These are phyloP conservation scores for Drosophila micromelanica DNA, from an alignment of 1,140 invertebrate genomes.

Conservation along the genomic window DNA sequence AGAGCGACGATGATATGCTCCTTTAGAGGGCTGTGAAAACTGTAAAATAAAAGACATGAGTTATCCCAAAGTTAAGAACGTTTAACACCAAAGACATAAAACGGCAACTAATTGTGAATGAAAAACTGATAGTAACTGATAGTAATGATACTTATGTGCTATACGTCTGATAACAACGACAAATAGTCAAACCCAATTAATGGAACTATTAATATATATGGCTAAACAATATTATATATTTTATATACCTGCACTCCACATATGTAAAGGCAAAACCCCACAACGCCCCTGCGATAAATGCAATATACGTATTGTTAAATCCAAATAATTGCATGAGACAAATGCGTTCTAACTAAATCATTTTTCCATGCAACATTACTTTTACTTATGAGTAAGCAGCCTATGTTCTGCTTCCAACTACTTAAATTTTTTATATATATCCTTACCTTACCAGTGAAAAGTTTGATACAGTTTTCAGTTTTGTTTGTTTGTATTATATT, in stretches of 20 bases:
- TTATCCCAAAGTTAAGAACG: constrained; percentile 49
- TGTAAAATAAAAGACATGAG: constrained; percentile 36
- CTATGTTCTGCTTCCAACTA: background rate
- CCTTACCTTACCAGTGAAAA: background rate
- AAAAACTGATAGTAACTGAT: constrained; percentile 20
- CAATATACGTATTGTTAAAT: constrained; percentile 34
- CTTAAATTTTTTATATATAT: constrained; percentile 2
- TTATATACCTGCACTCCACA: constrained; percentile 63
- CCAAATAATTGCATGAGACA: constrained; percentile 56
- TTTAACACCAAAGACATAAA: constrained; percentile 75
- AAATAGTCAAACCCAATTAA: constrained; percentile 45
- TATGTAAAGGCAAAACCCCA: constrained; percentile 44
- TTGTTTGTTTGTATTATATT: constrained; percentile 18
- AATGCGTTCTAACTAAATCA: constrained; percentile 56
- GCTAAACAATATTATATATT: constrained; percentile 55
- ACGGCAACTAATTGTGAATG: constrained; percentile 70
- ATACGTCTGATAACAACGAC: constrained; percentile 64
- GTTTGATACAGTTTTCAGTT: constrained; percentile 6
- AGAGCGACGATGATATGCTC: constrained; percentile 82
- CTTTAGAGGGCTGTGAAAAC: constrained; percentile 54
- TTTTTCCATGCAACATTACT: constrained; percentile 37
- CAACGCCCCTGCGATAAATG: constrained; percentile 1
- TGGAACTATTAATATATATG: constrained; percentile 47
- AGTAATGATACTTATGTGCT: constrained; percentile 57
- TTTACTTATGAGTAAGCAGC: constrained; percentile 8